Base-by-base conservation (phyloP, 2,888 invertebrate species). In the Rhabditoides inermis region DNA sequence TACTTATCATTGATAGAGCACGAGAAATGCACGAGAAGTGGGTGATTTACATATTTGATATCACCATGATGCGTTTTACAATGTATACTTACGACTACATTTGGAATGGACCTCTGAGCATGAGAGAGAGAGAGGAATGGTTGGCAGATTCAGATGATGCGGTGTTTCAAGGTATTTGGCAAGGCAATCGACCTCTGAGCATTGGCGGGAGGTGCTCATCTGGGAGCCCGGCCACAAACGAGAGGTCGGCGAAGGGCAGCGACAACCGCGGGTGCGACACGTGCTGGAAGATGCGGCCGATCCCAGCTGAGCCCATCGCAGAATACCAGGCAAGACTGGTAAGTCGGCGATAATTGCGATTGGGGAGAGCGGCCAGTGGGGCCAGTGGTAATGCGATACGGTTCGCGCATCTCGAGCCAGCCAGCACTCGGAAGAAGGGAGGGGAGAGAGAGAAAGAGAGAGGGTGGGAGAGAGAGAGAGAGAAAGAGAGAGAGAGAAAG, bases 241-340 rank as follows among this genome's bases (percentile, higher is more conserved):
- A 60, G 18, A 61, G 48, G 44, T 67, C 67, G 27, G 59, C 56
- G 25, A 67, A 55, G 2, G 67, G 63, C 25, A 67, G 55, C 45
- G 54, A 49, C 22, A 62, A 45, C 37, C 60, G 60, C 12, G 61
- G 62, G 49, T 61, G 61, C 42, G 62, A 61, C 3, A 67, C 64
- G 39, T 61, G 63, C 58, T 67, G 67, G 55, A 65, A 65, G 36
- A 65, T 65, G 27, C 59, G 56, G 44, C 67, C 68, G 23, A 64
- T 63, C 50, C 67, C 67, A 46, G 63, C 52, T 40, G 65, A 62
- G 51, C 65, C 65, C 65, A 65, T 65, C 30, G 12, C 44, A 18
- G 12, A 49, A 10, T 15, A 10, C 32, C 10, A 15, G 15, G 7
- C 10, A 32, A 32, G 15, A 32, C 15, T 15, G 32, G 32, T 10